phyloP scores from a whole-genome alignment of 2,113 vertebrate genomes.

The Platysternon megacephalum region DNA sequence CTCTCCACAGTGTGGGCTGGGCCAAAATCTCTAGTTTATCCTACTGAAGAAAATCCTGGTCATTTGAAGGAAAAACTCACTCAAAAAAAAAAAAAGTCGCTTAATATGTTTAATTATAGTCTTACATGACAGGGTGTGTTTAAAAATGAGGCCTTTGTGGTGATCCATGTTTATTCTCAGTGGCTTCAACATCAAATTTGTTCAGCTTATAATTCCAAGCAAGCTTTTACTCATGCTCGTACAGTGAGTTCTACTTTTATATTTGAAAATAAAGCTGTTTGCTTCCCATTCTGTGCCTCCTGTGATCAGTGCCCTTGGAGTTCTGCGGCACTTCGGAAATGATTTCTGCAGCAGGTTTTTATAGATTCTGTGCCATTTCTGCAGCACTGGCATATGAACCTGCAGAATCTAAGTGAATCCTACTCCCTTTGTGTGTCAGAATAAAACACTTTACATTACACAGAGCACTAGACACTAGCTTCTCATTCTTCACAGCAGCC shows the following conservation, averaged over 20 bases:
- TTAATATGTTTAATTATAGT: background rate
- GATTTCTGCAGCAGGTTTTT: background rate
- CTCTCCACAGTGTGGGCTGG: background rate
- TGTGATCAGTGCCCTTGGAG: background rate
- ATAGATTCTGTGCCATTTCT: background rate
- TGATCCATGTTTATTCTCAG: background rate
- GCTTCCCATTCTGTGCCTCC: background rate
- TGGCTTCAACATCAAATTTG: background rate
- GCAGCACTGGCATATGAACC: background rate
- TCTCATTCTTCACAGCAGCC: background rate
- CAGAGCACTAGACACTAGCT: background rate
- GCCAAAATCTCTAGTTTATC: background rate
- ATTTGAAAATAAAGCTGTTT: background rate
- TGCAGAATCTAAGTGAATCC: background rate
- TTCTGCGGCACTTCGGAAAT: background rate
- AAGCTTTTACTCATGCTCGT: background rate
- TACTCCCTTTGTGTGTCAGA: accelerated
- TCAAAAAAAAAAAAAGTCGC: background rate
- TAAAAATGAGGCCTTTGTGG: background rate
- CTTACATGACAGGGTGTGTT: background rate
- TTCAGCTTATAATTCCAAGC: background rate
- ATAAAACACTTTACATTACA: background rate
- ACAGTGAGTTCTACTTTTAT: background rate
- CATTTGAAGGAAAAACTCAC: background rate
- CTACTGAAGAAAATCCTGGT: background rate